Base-by-base conservation (phyloP, 2,113 vertebrate genomes). In the Epinephelus cyanopodus region DNA sequence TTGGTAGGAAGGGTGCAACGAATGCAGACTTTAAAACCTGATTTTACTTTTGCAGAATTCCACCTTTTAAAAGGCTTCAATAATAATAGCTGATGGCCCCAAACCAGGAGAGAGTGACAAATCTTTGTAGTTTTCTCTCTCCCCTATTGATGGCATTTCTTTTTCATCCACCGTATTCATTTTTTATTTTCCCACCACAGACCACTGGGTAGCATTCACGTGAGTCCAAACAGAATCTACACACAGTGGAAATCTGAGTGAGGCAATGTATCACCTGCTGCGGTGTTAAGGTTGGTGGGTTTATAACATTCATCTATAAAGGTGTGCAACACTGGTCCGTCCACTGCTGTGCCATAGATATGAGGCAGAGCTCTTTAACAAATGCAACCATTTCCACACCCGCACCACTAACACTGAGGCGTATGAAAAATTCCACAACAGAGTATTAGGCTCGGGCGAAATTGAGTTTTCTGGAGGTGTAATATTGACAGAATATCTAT, bases 241-340 rank as follows among this genome's bases (percentile, higher is more conserved):
- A 87, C 83, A 90, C 67, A 73, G 61, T 63, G 33, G 81, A 89
- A 87, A 68, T 88, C 25, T 73, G 74, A 87, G 68, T 19, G 54
- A 50, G 58, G 68, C 42, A 50, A 83, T 84, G 78, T 60, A 84
- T 87, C 82, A 82, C 84, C 80, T 82, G 82, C 85, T 82, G 75
- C 13, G 67, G 53, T 58, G 70, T 81, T 75, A 61, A 72, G 65
- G 77, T 57, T 63, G 84, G 83, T 50, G 69, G 33, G 58, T 47
- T 87, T 90, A 89, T 66, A 87, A 78, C 78, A 91, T 90, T 91
- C 61, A 90, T 83, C 77, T 77, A 56, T 39, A 78, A 83, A 83
- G 52, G 64, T 81, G 77, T 68, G 67, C 63, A 75, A 86, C 79
- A 60, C 53, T 3, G 45, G 63, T 73, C 57, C 57, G 47, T 76